Percentiles rank a stretch among this genome's conserved stretches.
phyloP scores from a whole-genome alignment of 2,113 vertebrate genomes.

The Neotoma lepida region DNA sequence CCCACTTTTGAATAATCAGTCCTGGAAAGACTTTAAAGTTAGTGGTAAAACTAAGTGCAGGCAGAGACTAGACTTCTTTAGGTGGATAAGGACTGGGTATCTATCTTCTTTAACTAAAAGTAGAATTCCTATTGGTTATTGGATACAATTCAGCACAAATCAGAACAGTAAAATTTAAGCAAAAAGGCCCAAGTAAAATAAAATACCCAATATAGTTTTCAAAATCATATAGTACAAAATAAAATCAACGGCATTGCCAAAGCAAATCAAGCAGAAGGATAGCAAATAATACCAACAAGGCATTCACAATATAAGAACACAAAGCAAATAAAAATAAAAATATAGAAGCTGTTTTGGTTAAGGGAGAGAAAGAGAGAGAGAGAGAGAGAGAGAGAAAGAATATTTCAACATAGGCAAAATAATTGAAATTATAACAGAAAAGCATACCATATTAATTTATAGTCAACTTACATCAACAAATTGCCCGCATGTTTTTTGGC shows the following conservation, averaged over 20 bases:
- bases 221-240: conserved; percentile 81
- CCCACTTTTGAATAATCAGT: conserved; percentile 29
- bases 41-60: conserved; percentile 20
- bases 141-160: conserved; percentile 74
- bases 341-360: conserved; percentile 68
- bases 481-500: conserved; percentile 99
- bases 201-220: conserved; percentile 52
- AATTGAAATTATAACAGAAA: conserved; percentile 87
- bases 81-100: conserved; percentile 47
- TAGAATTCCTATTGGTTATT: conserved; percentile 77
- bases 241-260: conserved; percentile 80
- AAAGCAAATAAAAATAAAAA: conserved; percentile 85
- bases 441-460: conserved; percentile 94
- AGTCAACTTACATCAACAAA: conserved; percentile 99
- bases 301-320: conserved; percentile 85
- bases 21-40: conserved; percentile 54
- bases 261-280: conserved; percentile 78
- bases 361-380: too few species aligned
- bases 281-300: conserved; percentile 80
- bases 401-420: conserved; percentile 83
- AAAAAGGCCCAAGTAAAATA: conserved; percentile 64
- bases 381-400: background rate
- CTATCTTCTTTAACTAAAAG: conserved; percentile 62
- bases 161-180: conserved; percentile 78
- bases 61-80: conserved; percentile 9